A percentile compares a stretch with the other conserved stretches of the same genome.
Conservation (phyloP, 2,797 vertebrate genomes). For the Arnoldichthys spilopterus region DNA sequence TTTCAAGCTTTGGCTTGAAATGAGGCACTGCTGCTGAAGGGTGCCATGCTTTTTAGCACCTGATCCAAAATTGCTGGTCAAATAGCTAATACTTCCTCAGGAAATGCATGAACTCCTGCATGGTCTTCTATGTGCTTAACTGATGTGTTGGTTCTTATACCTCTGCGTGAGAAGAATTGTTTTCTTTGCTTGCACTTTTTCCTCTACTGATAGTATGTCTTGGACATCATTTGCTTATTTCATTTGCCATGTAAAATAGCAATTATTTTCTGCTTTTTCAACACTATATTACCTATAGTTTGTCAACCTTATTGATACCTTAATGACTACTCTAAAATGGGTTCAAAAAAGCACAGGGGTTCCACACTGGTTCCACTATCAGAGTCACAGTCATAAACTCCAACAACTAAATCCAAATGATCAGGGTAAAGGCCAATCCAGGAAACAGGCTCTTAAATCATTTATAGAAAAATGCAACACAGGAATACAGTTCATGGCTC, state of each 20-base stretch:
- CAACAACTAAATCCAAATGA: not conserved
- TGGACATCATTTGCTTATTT: not conserved
- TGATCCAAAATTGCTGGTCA: not conserved
- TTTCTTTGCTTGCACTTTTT: not conserved
- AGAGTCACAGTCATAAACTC: not conserved
- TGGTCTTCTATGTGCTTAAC: not conserved
- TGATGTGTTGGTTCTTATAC: not conserved
- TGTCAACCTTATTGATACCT: not conserved
- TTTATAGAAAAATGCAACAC: too few relatives aligned
- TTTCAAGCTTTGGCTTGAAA: not conserved
- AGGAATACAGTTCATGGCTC: not conserved
- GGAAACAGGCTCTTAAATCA: too few relatives aligned
- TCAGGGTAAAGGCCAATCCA: not conserved
- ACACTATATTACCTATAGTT: not conserved
- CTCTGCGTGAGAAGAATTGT: not conserved
- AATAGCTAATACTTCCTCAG: not conserved
- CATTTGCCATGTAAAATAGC: not conserved
- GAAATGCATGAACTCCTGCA: not conserved
- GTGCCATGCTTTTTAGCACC: not conserved
- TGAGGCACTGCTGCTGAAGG: not conserved
- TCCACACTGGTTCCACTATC: not conserved
- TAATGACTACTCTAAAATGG: not conserved
- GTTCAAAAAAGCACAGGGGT: too few relatives aligned
- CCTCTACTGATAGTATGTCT: not conserved
- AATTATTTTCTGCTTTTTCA: not conserved